Evolutionary conservation across 2,888 invertebrate species (phyloP), one percentile per base, ranked within the genome.

Genomic region (Noctua janthina): DNA sequence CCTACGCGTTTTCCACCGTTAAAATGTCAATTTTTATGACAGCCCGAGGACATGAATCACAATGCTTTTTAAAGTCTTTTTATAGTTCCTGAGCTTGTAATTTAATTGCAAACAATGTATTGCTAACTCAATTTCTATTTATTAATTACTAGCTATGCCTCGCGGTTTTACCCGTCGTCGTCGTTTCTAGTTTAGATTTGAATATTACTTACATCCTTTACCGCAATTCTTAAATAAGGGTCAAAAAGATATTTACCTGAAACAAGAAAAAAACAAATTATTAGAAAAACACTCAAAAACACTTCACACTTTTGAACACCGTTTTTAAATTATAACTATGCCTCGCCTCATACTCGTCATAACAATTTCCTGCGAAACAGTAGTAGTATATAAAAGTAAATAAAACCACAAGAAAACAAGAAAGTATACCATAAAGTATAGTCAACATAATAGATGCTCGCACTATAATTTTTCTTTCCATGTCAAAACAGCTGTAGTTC

Each of bases 211-310:
- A 62, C 71, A 20, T 64, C 35, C 64, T 46, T 49, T 29, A 73
- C 66, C 29, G 46, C 11, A 13, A 59, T 59, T 46, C 23, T 15
- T n/a, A 43, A 39, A 70, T 39, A 54, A 64, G 1, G 0, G 54
- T 51, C 8, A 15, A 54, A 66, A 43, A 7, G 1, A 59, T 83
- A 88, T 74, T 87, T 88, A 88, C 88, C 88, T 89, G 88, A 73
- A 88, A 88, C 83, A 74, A 87, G 68, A 76, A 35, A 78, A 39
- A 81, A 43, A 46, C 7, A 49, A 17, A 17, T 62, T 29, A 66
- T 46, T 70, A 62, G 1, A 20, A 54, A 54, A 68, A 39, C 3
- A 56, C 1, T 0, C 1, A 56, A 10, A 20, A 35, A 46, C 23
- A 15, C 43, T 7, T 70, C 1, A 43, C 20, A 20, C n/a, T 23